phyloP scores from a whole-genome alignment of 2,888 invertebrate genomes.

The Nemoura dubitans region DNA sequence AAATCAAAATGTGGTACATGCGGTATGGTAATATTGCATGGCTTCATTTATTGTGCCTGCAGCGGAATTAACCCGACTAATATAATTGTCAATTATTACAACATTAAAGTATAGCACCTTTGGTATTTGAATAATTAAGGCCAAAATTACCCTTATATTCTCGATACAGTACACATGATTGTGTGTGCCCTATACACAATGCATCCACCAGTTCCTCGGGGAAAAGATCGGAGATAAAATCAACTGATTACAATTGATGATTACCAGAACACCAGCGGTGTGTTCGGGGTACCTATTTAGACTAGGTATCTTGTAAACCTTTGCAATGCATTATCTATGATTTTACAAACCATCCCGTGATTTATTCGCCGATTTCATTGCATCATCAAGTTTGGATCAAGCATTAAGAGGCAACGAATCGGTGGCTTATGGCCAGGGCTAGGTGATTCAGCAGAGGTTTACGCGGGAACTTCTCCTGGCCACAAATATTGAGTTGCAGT shows the following conservation, averaged over 20 bases:
- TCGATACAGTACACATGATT: neutral
- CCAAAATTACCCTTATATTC: neutral
- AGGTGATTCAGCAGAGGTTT: too few species aligned
- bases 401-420: too few species aligned
- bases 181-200: neutral
- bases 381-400: neutral
- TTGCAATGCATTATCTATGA: neutral
- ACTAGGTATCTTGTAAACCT: neutral
- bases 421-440: too few species aligned
- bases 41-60: too few species aligned
- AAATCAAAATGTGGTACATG: too few species aligned
- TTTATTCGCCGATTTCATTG: neutral
- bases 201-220: neutral
- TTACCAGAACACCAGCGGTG: neutral
- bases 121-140: neutral
- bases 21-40: too few species aligned
- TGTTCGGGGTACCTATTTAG: neutral
- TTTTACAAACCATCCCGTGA: neutral
- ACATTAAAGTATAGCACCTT: too few species aligned
- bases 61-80: too few species aligned
- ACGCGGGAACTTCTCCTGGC: too few species aligned
- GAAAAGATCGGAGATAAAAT: neutral
- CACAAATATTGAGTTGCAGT: too few species aligned
- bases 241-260: neutral
- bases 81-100: too few species aligned